Percentiles rank a stretch among this genome's conserved stretches.
Evolutionary conservation across 2,113 vertebrate genomes (phyloP).

Genomic region (Seriola rivoliana): DNA sequence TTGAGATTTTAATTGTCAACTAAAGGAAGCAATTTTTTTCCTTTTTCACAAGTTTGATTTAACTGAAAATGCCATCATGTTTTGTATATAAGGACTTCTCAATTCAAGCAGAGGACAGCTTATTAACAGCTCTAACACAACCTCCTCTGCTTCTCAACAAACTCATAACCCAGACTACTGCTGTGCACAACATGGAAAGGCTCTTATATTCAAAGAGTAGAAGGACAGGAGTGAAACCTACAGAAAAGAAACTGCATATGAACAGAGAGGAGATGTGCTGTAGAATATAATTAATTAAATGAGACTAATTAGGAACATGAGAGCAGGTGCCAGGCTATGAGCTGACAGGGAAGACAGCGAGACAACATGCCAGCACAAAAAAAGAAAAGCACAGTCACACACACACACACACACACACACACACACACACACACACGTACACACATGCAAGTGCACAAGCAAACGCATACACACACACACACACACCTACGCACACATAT

Average conservation of each 20-base stretch:
- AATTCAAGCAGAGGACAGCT: background rate
- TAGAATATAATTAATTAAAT: slow-evolving; percentile 94
- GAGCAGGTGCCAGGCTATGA: slow-evolving; percentile 91
- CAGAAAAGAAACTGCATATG: slow-evolving; percentile 88
- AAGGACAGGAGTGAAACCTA: slow-evolving; percentile 84
- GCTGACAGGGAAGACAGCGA: slow-evolving; percentile 91
- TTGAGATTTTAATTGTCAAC: slow-evolving; percentile 25
- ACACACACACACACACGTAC: slow-evolving; percentile 60
- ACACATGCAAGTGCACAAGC: slow-evolving; percentile 56
- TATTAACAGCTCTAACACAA: slow-evolving; percentile 7
- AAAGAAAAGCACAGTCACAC: slow-evolving; percentile 67
- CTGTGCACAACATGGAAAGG: slow-evolving; percentile 8
- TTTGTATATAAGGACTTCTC: background rate
- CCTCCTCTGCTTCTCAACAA: slow-evolving; percentile 3
- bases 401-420: slow-evolving; percentile 41
- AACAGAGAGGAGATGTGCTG: slow-evolving; percentile 87
- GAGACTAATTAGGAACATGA: slow-evolving; percentile 94
- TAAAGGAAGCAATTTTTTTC: background rate
- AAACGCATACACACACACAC: slow-evolving; percentile 27
- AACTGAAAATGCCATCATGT: background rate
- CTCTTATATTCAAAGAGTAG: slow-evolving; percentile 49
- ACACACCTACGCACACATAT: slow-evolving; percentile 1
- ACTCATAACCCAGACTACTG: background rate
- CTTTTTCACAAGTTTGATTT: background rate
- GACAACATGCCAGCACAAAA: slow-evolving; percentile 87